phyloP scores from a whole-genome alignment of 2,113 vertebrate species.

The Ammodytes dubius region DNA sequence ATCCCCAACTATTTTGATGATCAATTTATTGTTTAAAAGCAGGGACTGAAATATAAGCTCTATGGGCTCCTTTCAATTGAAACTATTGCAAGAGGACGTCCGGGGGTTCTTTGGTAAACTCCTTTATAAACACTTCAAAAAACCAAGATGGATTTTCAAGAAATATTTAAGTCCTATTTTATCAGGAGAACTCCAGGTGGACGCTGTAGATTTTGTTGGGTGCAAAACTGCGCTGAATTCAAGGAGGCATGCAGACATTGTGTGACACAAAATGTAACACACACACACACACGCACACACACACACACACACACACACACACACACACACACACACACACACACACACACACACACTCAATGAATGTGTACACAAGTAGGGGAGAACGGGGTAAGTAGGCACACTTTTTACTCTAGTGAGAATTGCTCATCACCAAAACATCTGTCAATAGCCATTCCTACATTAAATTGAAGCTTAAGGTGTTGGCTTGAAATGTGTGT shows the following conservation, averaged over 20 bases:
- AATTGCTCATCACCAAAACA: too few species aligned
- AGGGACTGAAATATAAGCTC: not conserved
- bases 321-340: not conserved
- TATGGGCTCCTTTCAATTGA: not conserved
- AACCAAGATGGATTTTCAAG: not conserved
- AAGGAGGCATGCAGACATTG: not conserved
- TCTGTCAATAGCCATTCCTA: too few species aligned
- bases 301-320: not conserved
- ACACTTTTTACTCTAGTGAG: too few species aligned
- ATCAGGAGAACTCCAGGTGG: not conserved
- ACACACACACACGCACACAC: not conserved
- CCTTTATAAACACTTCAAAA: not conserved
- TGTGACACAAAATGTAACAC: not conserved
- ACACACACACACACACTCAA: not conserved
- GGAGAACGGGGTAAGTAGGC: too few species aligned
- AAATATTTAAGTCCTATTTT: not conserved
- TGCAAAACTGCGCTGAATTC: not conserved
- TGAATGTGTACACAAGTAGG: not conserved
- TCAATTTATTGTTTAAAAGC: not conserved
- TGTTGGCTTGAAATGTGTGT: too few species aligned
- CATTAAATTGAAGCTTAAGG: too few species aligned
- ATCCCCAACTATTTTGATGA: not conserved
- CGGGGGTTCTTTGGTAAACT: conserved; percentile 9
- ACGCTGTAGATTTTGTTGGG: not conserved
- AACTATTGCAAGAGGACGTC: not conserved